Percentiles rank a stretch among this genome's conserved stretches.
Evolutionary conservation across 1,140 invertebrate species (phyloP).

Genomic region (Papilio machaon): DNA sequence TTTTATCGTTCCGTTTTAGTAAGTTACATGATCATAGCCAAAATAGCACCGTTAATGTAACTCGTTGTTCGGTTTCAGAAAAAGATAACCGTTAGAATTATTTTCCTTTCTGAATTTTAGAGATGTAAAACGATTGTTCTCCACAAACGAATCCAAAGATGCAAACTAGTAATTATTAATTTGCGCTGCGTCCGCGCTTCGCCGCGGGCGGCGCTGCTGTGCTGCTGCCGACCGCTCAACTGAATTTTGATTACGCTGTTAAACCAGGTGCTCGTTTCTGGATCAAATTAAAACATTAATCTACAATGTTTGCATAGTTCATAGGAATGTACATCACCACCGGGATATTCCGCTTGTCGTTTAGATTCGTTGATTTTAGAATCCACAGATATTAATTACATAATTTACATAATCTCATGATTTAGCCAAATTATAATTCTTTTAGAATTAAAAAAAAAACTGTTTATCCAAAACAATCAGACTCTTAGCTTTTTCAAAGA

Average conservation of each 20-base stretch:
- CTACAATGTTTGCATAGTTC: conserved; percentile 28
- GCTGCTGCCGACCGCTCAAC: conserved; percentile 32
- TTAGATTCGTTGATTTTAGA: background rate
- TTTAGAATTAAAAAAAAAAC: too few relatives aligned
- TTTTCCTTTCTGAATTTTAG: conserved; percentile 9
- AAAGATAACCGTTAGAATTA: background rate
- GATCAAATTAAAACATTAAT: conserved; percentile 31
- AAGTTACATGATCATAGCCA: background rate
- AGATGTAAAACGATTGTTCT: conserved; percentile 1
- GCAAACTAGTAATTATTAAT: conserved; percentile 38
- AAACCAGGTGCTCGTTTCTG: conserved; percentile 14
- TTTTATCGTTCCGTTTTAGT: background rate
- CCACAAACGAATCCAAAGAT: conserved; percentile 30
- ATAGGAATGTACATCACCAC: background rate
- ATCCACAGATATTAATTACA: background rate
- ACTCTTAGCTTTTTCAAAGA: too few relatives aligned
- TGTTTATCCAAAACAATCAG: too few relatives aligned
- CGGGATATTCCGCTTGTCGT: background rate
- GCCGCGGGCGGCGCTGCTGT: conserved; percentile 20
- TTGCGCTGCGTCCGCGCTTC: conserved; percentile 20
- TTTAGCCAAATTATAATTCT: too few relatives aligned
- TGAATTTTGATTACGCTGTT: conserved; percentile 40
- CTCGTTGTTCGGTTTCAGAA: background rate
- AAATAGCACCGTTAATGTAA: background rate
- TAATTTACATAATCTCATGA: too few relatives aligned